Evolutionary conservation across 2,113 vertebrate genomes (phyloP), one percentile per base, ranked within the genome.

Genomic region (Perca flavescens): DNA sequence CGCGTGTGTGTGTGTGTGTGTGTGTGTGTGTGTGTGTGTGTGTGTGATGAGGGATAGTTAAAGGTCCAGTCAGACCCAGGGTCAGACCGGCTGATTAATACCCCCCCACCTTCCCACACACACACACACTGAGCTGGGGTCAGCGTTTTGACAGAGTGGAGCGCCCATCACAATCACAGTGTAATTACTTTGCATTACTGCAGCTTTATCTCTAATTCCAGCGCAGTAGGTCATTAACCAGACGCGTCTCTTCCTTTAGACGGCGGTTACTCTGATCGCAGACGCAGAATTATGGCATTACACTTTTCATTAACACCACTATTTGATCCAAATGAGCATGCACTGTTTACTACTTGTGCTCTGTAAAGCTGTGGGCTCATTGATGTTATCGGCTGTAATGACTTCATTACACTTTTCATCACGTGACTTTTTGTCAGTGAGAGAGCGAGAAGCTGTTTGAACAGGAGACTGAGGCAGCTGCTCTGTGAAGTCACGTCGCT

Each of bases 151-250:
- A 93, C 93, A 89, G 85, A 74, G 74, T 58, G 52, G 52, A 71
- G 76, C 75, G 77, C 84, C 82, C 87, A 57, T 90, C 92, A 89
- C 85, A 68, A 79, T 92, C 90, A 92, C 78, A 47, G 79, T 88
- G 85, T 92, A 90, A 94, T 92, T 94, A 91, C 90, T 82, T 88
- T 85, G 86, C 90, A 91, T 91, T 91, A 86, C 86, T 74, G 86
- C 86, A 81, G 90, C 31, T 89, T 93, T 94, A 93, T 90, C 89
- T 90, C 31, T 86, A 82, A 93, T 91, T 91, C 86, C 68, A n/a
- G 64, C 0, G 10, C 71, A 28, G 84, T 66, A 47, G 73, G 62
- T 91, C 88, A 90, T 92, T 86, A 89, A 85, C 67, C 25, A 36
- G 60, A 80, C 77, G 74, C 65, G 90, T 91, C 84, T 91, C 69